Conservation (phyloP, 1,140 invertebrate species). For the Polypedilum pembai region DNA sequence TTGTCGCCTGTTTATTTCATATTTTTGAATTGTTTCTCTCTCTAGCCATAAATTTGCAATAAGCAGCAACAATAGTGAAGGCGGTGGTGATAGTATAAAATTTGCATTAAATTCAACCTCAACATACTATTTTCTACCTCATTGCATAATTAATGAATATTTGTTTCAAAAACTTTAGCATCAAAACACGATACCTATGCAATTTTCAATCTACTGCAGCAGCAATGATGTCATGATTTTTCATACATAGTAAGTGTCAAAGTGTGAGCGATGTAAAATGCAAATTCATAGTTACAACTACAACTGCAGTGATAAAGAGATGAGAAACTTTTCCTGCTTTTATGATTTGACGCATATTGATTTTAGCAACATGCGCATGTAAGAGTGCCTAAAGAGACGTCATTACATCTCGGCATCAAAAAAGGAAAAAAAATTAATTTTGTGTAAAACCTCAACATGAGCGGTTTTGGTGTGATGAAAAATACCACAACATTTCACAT, state of each 20-base stretch:
- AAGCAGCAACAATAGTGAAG: neutral
- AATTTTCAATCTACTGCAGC: constrained; percentile 1
- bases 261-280: too few relatives aligned
- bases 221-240: neutral
- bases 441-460: constrained; percentile 11
- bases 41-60: neutral
- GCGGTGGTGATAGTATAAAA: neutral
- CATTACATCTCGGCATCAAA: neutral
- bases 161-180: neutral
- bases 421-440: neutral
- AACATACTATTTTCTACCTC: neutral
- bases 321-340: neutral
- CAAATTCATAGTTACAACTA: too few relatives aligned
- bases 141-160: constrained; percentile 19
- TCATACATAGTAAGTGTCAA: too few relatives aligned
- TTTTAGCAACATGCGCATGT: too few relatives aligned
- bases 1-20: too few relatives aligned
- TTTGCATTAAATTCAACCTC: neutral
- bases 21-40: too few relatives aligned
- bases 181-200: neutral
- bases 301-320: neutral
- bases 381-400: neutral
- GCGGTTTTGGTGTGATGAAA: neutral
- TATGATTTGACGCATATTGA: neutral
- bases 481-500: neutral